These are phyloP conservation scores for Myripristis jacobus DNA, from an alignment of 2,797 vertebrate species.

Conservation along the genomic window DNA sequence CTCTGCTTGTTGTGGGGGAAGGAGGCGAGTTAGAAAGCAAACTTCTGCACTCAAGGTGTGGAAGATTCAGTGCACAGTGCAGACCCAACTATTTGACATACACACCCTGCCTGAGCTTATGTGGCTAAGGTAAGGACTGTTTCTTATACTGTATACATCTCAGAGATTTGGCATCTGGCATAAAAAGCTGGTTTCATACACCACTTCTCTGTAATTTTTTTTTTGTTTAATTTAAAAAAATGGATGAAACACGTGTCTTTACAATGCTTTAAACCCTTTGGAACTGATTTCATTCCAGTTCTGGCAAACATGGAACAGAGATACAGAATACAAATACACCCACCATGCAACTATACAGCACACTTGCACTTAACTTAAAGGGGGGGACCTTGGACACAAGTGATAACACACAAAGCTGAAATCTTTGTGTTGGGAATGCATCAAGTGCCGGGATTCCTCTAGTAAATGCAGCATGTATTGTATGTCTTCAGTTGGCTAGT, in stretches of 20 bases:
- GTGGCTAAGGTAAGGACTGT: not conserved
- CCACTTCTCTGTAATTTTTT: not conserved
- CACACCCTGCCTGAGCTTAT: constrained; percentile 2
- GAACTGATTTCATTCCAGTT: not conserved
- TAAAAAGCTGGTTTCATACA: not conserved
- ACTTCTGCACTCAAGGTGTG: constrained; percentile 50
- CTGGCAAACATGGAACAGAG: too few relatives aligned
- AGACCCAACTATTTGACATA: constrained; percentile 36
- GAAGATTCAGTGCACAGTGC: constrained; percentile 30
- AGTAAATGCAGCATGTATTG: constrained; percentile 48
- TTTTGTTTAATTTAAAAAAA: too few relatives aligned
- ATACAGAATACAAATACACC: too few relatives aligned
- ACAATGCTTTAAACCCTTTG: not conserved
- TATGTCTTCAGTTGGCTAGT: constrained; percentile 42
- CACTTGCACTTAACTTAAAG: too few relatives aligned
- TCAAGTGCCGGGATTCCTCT: not conserved
- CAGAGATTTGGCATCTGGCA: not conserved
- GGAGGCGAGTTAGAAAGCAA: constrained; percentile 35
- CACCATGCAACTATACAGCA: too few relatives aligned
- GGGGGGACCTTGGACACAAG: too few relatives aligned
- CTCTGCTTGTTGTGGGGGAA: constrained; percentile 50
- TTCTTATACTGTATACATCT: not conserved
- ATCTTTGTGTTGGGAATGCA: too few relatives aligned
- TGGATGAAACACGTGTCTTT: too few relatives aligned
- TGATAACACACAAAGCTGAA: too few relatives aligned